phyloP scores from a whole-genome alignment of 2,888 invertebrate genomes.

The Drosophila maculinotata region DNA sequence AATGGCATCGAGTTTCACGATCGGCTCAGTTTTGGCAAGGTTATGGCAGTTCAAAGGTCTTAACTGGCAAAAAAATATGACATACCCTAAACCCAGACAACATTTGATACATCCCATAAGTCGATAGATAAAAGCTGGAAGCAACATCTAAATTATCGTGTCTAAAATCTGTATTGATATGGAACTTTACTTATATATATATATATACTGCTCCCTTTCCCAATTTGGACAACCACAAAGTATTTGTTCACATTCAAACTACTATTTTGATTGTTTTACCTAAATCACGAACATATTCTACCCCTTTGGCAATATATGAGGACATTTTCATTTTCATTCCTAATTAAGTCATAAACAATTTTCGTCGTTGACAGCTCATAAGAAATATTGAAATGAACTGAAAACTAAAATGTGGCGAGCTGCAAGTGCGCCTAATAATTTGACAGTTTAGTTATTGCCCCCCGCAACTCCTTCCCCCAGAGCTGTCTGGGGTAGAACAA shows the following conservation, averaged over 20 bases:
- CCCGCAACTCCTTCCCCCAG: constrained; percentile 11
- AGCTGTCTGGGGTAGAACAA: constrained; percentile 10
- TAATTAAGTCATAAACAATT: constrained; percentile 76
- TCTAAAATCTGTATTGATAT: too few relatives aligned
- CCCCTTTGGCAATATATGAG: not conserved
- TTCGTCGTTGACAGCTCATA: constrained; percentile 67
- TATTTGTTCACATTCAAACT: not conserved
- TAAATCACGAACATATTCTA: constrained; percentile 18
- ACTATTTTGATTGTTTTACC: constrained; percentile 6
- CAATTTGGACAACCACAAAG: not conserved
- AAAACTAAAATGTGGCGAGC: constrained; percentile 44
- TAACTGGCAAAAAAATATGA: too few relatives aligned
- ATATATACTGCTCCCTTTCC: not conserved
- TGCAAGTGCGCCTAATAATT: constrained; percentile 72
- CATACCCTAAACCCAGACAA: too few relatives aligned
- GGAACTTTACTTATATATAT: too few relatives aligned
- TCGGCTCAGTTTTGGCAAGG: too few relatives aligned
- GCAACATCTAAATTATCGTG: not conserved
- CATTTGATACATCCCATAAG: too few relatives aligned
- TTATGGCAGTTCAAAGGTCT: too few relatives aligned
- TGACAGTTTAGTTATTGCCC: constrained; percentile 71
- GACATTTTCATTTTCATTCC: constrained; percentile 25
- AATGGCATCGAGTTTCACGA: too few relatives aligned
- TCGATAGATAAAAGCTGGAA: not conserved
- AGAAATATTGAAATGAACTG: constrained; percentile 66